Percentiles rank a stretch among this genome's conserved stretches.
phyloP scores from a whole-genome alignment of 1,140 invertebrate species.

The Cherax quadricarinatus region DNA sequence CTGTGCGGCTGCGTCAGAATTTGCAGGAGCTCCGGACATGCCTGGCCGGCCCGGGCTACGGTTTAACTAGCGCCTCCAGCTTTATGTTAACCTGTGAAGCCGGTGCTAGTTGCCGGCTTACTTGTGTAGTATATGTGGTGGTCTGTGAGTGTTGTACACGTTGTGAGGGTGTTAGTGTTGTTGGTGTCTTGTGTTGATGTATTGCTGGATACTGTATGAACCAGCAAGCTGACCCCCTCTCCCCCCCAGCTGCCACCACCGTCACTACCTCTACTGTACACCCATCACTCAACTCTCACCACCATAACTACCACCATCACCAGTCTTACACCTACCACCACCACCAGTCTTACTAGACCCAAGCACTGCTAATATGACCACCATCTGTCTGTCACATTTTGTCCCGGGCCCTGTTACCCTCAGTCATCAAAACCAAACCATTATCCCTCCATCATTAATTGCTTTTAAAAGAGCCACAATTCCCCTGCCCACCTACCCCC shows the following conservation, averaged over 20 bases:
- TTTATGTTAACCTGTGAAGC: not conserved
- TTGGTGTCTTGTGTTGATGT: not conserved
- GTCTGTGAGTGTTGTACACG: too few species aligned
- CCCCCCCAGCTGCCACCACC: not conserved
- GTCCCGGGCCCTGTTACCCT: too few species aligned
- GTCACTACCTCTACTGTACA: not conserved
- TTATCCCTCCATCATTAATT: too few species aligned
- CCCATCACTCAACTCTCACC: too few species aligned
- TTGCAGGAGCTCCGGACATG: conserved; percentile 46
- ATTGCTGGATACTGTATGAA: not conserved
- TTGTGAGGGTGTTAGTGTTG: too few species aligned
- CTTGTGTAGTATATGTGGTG: not conserved
- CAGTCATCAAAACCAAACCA: too few species aligned
- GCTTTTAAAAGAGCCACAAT: too few species aligned
- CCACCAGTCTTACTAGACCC: not conserved
- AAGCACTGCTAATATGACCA: too few species aligned
- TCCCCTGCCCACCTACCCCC: too few species aligned
- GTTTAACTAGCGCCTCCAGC: not conserved
- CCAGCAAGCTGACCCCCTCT: not conserved
- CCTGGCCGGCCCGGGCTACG: conserved; percentile 38
- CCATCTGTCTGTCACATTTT: too few species aligned
- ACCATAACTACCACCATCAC: too few species aligned
- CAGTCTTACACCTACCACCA: not conserved
- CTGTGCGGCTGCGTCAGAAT: conserved; percentile 63
- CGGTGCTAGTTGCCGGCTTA: not conserved